A percentile compares a stretch with the other conserved stretches of the same genome.
Evolutionary conservation across 1,140 invertebrate genomes (phyloP).

Genomic region (Drosophila tsacasi): DNA sequence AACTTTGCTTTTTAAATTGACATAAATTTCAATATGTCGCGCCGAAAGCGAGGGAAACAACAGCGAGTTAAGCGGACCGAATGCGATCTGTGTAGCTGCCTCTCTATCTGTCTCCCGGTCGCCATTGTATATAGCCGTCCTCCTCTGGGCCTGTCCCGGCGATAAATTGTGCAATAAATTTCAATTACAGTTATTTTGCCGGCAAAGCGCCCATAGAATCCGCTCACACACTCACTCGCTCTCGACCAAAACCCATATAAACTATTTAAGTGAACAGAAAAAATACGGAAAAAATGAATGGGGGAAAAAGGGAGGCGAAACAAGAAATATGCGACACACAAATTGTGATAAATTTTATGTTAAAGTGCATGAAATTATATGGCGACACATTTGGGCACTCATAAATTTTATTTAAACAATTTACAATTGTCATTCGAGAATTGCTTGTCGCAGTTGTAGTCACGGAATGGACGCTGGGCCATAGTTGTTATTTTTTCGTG

Average conservation of each 20-base stretch:
- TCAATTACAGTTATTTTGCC: slow-evolving; percentile 79
- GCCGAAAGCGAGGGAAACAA: slow-evolving; percentile 42
- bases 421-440: slow-evolving; percentile 81
- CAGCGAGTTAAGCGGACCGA: slow-evolving; percentile 51
- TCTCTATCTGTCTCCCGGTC: slow-evolving; percentile 32
- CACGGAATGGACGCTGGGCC: slow-evolving; percentile 31
- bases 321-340: slow-evolving; percentile 74
- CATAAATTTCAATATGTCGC: slow-evolving; percentile 83
- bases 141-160: slow-evolving; percentile 45
- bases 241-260: slow-evolving; percentile 55
- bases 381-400: slow-evolving; percentile 82
- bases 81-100: slow-evolving; percentile 26
- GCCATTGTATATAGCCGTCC: not conserved
- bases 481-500: slow-evolving; percentile 36
- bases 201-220: slow-evolving; percentile 59
- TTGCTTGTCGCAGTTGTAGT: slow-evolving; percentile 64
- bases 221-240: slow-evolving; percentile 38
- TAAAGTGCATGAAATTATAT: slow-evolving; percentile 84
- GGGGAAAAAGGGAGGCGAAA: slow-evolving; percentile 24
- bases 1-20: slow-evolving; percentile 84
- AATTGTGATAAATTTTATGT: slow-evolving; percentile 84
- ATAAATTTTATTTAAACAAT: slow-evolving; percentile 84
- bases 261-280: slow-evolving; percentile 65
- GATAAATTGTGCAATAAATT: slow-evolving; percentile 84
- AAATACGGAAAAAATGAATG: slow-evolving; percentile 3